Evolutionary conservation across 2,888 invertebrate genomes (phyloP).

Genomic region (Xanthorhoe designata): DNA sequence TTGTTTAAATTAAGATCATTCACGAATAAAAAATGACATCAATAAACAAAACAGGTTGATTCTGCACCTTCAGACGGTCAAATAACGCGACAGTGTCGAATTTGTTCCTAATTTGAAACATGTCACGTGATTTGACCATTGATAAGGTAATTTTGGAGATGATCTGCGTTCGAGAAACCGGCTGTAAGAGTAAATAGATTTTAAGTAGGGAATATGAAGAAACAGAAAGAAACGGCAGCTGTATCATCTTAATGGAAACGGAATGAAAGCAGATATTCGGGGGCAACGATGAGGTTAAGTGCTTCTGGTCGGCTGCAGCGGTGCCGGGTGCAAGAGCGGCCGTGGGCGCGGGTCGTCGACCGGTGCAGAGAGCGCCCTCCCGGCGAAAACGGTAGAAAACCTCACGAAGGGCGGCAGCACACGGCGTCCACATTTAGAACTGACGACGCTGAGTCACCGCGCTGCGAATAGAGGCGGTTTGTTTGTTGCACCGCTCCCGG

Average conservation of each 20-base stretch:
- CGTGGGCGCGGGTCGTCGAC: constrained; percentile 82
- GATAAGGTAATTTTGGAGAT: too few relatives aligned
- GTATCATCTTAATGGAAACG: constrained; percentile 12
- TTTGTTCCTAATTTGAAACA: too few relatives aligned
- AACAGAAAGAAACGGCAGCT: background rate
- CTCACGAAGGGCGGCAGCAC: constrained; percentile 83
- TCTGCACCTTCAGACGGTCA: background rate
- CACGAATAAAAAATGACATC: background rate
- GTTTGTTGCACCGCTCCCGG: constrained; percentile 80
- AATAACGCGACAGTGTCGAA: too few relatives aligned
- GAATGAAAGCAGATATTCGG: constrained; percentile 4
- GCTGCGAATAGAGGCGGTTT: constrained; percentile 82
- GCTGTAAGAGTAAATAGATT: too few relatives aligned
- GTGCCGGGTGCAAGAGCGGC: constrained; percentile 74
- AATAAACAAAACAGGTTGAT: background rate
- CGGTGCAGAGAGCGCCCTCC: constrained; percentile 76
- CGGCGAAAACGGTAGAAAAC: constrained; percentile 79
- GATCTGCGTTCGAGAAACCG: too few relatives aligned
- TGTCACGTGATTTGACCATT: too few relatives aligned
- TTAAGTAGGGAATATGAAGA: background rate
- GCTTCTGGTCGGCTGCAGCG: constrained; percentile 43
- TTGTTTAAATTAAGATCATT: constrained; percentile 11
- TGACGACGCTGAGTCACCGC: constrained; percentile 82
- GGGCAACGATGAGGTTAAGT: constrained; percentile 21
- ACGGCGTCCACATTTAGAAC: constrained; percentile 83